Conservation (phyloP, 2,888 invertebrate genomes). For the Alviniconcha strummeri region DNA sequence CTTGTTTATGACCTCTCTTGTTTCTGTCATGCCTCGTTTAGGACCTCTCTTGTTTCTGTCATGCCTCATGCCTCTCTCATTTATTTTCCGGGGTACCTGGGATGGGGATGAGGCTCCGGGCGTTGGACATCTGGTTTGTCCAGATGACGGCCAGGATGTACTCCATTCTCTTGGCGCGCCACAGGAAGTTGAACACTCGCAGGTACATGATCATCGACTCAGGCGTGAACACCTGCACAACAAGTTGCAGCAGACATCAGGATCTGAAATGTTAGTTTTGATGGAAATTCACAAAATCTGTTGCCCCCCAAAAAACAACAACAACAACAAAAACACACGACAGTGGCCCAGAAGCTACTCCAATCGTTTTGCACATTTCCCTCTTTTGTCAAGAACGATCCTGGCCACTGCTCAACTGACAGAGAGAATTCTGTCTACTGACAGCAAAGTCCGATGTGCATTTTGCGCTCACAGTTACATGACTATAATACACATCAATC, state of each 20-base stretch:
- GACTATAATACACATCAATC: background rate
- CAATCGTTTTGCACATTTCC: background rate
- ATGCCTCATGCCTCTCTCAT: too few species aligned
- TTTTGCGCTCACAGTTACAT: background rate
- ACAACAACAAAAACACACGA: background rate
- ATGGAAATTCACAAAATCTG: too few species aligned
- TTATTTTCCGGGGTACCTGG: conserved; percentile 79
- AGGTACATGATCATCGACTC: conserved; percentile 83
- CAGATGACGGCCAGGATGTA: conserved; percentile 87
- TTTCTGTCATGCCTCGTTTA: too few species aligned
- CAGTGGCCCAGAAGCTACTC: background rate
- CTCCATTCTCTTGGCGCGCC: conserved; percentile 93
- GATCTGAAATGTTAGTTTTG: background rate
- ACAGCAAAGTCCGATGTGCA: background rate
- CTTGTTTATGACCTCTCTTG: too few species aligned
- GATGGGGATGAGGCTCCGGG: conserved; percentile 81
- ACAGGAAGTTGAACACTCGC: conserved; percentile 89
- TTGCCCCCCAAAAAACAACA: too few species aligned
- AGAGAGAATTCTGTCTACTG: background rate
- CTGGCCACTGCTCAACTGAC: too few species aligned
- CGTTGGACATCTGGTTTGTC: conserved; percentile 86
- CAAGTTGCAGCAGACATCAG: background rate
- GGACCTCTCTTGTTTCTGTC: too few species aligned
- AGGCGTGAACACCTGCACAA: conserved; percentile 76
- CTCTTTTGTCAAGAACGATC: too few species aligned